A percentile compares a stretch with the other conserved stretches of the same genome.
These are phyloP conservation scores for Eristalis arbustorum DNA, from an alignment of 2,888 invertebrate species.

Conservation along the genomic window DNA sequence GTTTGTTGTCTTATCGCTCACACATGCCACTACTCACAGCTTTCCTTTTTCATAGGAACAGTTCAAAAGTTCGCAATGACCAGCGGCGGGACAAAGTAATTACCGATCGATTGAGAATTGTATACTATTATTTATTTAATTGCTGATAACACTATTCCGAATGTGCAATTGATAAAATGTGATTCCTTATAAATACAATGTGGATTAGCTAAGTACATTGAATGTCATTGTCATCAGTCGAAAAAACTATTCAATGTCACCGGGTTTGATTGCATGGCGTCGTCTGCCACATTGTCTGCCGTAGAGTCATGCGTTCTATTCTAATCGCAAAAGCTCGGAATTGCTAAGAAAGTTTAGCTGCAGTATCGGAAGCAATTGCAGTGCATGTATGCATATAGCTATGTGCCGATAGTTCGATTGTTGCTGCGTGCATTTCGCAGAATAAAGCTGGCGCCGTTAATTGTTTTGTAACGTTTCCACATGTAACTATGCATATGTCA, in stretches of 20 bases:
- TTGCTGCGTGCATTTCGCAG: background rate
- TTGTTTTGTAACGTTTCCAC: background rate
- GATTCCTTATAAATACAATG: background rate
- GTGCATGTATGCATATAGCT: background rate
- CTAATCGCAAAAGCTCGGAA: background rate
- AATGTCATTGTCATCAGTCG: background rate
- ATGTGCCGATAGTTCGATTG: background rate
- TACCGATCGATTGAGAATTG: background rate
- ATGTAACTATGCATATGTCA: background rate
- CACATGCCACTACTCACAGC: background rate
- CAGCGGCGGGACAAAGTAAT: background rate
- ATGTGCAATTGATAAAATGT: background rate
- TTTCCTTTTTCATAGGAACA: background rate
- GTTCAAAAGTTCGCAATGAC: background rate
- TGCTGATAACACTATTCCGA: background rate
- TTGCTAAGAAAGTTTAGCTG: background rate
- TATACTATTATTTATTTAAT: background rate
- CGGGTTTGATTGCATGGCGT: background rate
- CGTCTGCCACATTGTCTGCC: constrained; percentile 1
- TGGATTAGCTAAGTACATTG: background rate
- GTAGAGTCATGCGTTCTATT: background rate
- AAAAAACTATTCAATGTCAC: background rate
- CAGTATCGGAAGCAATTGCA: background rate
- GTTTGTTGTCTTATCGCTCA: background rate
- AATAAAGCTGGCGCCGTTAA: background rate